These are phyloP conservation scores for Euura lappo DNA, from an alignment of 1,140 invertebrate species.

Conservation along the genomic window DNA sequence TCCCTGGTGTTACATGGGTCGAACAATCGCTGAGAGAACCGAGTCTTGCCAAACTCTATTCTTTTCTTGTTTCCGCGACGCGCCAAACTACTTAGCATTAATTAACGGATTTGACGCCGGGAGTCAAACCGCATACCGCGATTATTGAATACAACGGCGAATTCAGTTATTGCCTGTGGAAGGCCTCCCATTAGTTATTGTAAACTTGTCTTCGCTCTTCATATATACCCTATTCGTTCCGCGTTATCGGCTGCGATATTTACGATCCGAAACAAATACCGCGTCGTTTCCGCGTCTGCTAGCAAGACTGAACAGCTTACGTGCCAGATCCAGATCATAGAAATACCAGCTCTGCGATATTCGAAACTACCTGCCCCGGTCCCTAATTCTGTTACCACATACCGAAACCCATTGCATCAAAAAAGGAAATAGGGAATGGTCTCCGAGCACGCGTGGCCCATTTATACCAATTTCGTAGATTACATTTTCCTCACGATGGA, in stretches of 20 bases:
- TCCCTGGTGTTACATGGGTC: background rate
- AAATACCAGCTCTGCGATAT: background rate
- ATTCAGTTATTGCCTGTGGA: slow-evolving; percentile 2
- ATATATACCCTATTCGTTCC: background rate
- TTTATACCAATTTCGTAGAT: too few species aligned
- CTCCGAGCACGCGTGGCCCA: too few species aligned
- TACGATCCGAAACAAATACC: background rate
- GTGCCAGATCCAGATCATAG: background rate
- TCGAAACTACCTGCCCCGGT: background rate
- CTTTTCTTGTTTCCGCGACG: background rate
- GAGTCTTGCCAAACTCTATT: background rate
- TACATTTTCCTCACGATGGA: too few species aligned
- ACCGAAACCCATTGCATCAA: background rate
- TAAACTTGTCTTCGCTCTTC: background rate
- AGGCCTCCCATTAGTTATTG: background rate
- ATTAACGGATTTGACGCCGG: background rate
- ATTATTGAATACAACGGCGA: background rate
- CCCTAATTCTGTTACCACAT: background rate
- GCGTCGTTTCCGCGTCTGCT: background rate
- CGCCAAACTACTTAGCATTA: background rate
- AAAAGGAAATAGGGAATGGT: too few species aligned
- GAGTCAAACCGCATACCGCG: background rate
- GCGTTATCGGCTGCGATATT: background rate
- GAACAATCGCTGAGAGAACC: background rate
- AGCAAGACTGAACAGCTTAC: background rate